phyloP scores from a whole-genome alignment of 1,140 invertebrate species.

The Drosophila bocki region DNA sequence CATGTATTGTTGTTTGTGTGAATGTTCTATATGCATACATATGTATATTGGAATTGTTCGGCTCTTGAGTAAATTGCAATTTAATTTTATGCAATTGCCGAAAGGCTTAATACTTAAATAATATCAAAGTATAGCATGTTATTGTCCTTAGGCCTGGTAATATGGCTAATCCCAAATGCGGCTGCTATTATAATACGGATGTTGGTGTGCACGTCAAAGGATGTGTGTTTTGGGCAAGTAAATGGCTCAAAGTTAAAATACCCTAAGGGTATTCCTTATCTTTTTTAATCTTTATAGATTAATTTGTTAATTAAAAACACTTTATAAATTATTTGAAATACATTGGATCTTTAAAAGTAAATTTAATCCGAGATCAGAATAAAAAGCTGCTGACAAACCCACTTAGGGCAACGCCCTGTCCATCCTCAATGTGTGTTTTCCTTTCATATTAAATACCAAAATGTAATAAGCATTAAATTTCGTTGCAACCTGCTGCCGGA shows the following conservation, averaged over 20 bases:
- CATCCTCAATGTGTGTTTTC: background rate
- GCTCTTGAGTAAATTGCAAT: constrained; percentile 62
- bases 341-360: too few relatives aligned
- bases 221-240: constrained; percentile 3
- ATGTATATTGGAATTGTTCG: constrained; percentile 16
- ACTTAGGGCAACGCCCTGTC: background rate
- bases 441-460: constrained; percentile 42
- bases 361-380: background rate
- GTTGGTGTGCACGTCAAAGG: constrained; percentile 14
- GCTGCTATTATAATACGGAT: constrained; percentile 32
- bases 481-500: constrained; percentile 18
- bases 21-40: background rate
- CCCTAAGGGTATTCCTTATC: background rate
- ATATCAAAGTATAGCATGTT: constrained; percentile 24
- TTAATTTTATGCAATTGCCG: constrained; percentile 60
- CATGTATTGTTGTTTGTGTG: constrained; percentile 9
- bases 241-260: constrained; percentile 5
- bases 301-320: background rate
- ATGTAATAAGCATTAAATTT: constrained; percentile 67
- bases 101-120: constrained; percentile 30
- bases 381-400: background rate
- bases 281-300: background rate
- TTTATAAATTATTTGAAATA: background rate
- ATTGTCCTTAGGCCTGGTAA: constrained; percentile 50
- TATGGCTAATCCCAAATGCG: constrained; percentile 61